Base-by-base conservation (phyloP, 2,797 vertebrate genomes). In the Eleutherodactylus coqui region DNA sequence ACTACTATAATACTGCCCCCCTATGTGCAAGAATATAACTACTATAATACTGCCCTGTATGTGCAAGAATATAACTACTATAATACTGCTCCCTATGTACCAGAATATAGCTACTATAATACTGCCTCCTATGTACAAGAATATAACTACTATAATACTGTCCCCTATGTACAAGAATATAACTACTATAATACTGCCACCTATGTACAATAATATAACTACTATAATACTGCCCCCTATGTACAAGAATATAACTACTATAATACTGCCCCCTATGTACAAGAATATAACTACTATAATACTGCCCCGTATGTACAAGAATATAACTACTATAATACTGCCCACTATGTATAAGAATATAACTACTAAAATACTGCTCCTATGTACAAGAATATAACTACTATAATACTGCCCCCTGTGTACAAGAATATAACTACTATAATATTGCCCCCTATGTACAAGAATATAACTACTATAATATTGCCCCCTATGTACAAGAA, bases 401-500 rank as follows among this genome's bases (percentile, higher is more conserved):
- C 51, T 53, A 53, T 53, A 53, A 53, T 53, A 53, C 51, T 53
- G 19, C 51, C 24, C n/a, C 53, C 53, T 58, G n/a, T 58, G 9
- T 58, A 58, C 53, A 58, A 58, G 53, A 58, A 58, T 58, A 58
- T 58, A 58, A 58, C 53, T 58, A 58, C 53, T 58, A 58, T 58
- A 58, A 58, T 58, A 58, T 24, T 58, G 53, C 53, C 9, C n/a
- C 53, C 53, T 53, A 53, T 53, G 19, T 53, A 53, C 51, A 19
- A 24, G 51, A 53, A 53, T 53, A 53, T 53, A 53, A 53, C 51
- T 53, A 55, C 53, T 55, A 55, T 55, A 55, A 55, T 55, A n/a
- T 24, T 55, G 53, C 53, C n/a, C n/a, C 55, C 55, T 58, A 58
- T 58, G 4, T 58, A 58, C 55, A 58, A 58, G 55, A 58, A 58